Base-by-base conservation (phyloP, 2,888 invertebrate genomes). In the Lampropteryx suffumata region DNA sequence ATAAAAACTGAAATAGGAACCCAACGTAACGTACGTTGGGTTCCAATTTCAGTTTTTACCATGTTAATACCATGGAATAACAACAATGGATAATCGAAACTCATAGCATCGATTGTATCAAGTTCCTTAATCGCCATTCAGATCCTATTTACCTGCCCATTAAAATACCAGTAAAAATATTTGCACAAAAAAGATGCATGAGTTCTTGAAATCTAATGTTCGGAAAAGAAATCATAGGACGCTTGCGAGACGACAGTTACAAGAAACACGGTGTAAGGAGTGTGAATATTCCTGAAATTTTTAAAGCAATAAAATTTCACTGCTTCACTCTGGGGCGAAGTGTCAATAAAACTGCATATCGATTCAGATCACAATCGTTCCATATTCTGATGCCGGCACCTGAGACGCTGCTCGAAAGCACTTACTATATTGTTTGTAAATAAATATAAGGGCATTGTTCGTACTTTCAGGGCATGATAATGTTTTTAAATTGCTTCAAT, bases 311-410 rank as follows among this genome's bases (percentile, higher is more conserved):
- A 59, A 56, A 63, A 59, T 60, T 63, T 60, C 54, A 61, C 53
- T 49, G 50, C 55, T 55, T 44, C 51, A 48, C 50, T 48, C 79
- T 24, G 35, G 72, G 61, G 69, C 70, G 67, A 69, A 76, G 76
- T 83, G 83, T 86, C 84, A 87, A 86, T 88, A 88, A 89, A 88
- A 87, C 74, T 89, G 87, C 89, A 87, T 87, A 80, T 79, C 86
- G 78, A 86, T 89, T 86, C 88, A 79, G 84, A 85, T 86, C 87
- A 86, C 86, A 87, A 76, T 73, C 83, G 76, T 80, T 82, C 76
- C 84, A 86, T 88, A 85, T 87, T 85, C 84, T 81, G 78, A 82
- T 78, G 74, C 73, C 78, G 69, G 72, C 89, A 88, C 86, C 88
- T 88, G 89, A 74, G 87, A 75, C 86, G 65, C 69, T 68, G 70